Percentiles rank a stretch among this genome's conserved stretches.
phyloP scores from a whole-genome alignment of 1,140 invertebrate genomes.

The Chrysomallon squamiferum region DNA sequence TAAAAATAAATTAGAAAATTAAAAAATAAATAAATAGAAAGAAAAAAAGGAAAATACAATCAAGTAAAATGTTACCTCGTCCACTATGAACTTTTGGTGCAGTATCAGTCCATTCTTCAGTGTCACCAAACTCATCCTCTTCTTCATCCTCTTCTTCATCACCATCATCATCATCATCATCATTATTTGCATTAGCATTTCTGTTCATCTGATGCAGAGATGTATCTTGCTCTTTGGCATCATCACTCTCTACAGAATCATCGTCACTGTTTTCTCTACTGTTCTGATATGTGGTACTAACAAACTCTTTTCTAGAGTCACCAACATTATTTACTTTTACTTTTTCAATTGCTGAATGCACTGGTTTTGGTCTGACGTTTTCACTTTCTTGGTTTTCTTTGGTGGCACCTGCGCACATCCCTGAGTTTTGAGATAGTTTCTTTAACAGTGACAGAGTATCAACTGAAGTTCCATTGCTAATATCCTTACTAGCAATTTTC shows the following conservation, averaged over 20 bases:
- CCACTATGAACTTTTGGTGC: slow-evolving; percentile 16
- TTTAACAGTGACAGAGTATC: slow-evolving; percentile 10
- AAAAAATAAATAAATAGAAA: no score
- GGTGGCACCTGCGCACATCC: not conserved
- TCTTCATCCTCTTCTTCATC: slow-evolving; percentile 15
- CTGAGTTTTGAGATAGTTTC: slow-evolving; percentile 5
- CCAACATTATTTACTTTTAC: not conserved
- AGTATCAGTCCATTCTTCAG: slow-evolving; percentile 34
- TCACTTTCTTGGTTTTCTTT: not conserved
- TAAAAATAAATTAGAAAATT: no score
- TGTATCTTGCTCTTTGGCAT: slow-evolving; percentile 8
- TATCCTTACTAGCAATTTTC: slow-evolving; percentile 15
- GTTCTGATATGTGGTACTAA: slow-evolving; percentile 1
- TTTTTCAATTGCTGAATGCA: slow-evolving; percentile 7
- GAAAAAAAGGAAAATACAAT: no score
- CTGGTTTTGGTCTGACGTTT: not conserved
- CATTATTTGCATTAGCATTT: slow-evolving; percentile 9
- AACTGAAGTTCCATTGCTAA: not conserved
- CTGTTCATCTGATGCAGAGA: slow-evolving; percentile 16
- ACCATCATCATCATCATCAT: slow-evolving; percentile 13
- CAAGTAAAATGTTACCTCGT: not conserved
- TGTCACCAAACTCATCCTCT: slow-evolving; percentile 32
- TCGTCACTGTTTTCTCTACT: slow-evolving; percentile 12
- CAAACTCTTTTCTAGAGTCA: not conserved
- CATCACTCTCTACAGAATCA: slow-evolving; percentile 12